Evolutionary conservation across 2,888 invertebrate species (phyloP), one percentile per base, ranked within the genome.

Genomic region (Ecliptopera silaceata): DNA sequence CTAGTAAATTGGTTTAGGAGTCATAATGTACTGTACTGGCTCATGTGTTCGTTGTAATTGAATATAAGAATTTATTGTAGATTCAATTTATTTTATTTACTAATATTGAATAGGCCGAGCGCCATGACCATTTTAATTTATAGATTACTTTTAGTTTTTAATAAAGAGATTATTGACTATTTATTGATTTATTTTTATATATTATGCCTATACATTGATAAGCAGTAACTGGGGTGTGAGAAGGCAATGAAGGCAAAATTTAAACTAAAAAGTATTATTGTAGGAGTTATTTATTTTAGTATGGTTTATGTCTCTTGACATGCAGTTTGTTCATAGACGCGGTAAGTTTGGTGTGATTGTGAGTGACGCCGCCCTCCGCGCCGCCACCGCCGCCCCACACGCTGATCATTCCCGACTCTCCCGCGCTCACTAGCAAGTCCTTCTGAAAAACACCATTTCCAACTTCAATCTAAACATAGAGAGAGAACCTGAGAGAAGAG

Each of bases 361-460:
- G 31, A 4, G 12, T 10, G 26, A 42, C 8, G n/a, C 10, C 36
- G 39, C 20, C 4, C 42, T 61, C 39, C 1, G 45, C 8, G 8
- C 8, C 36, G 41, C 20, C 4, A 42, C 63, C 39, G 2, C 44
- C 62, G 31, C 86, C 84, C 96, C 96, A 96, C 38, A 94, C 82
- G 70, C 93, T 93, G 10, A 96, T 70, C 38, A 93, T 81, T 11
- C 95, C 95, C n/a, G 92, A 82, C 85, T 96, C 96, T 3, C 96
- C 96, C 15, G 94, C 94, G 8, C 95, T 96, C 59, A 96, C 76
- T 43, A 96, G 77, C 15, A 93, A 61, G 64, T 94, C 93, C 20
- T 86, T 88, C 94, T 95, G 79, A 11, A 85, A 53, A 43, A 10
- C 4, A 3, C 2, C 2, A n/a, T n/a, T n/a, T n/a, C n/a, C n/a